phyloP scores from a whole-genome alignment of 2,113 vertebrate genomes.

The Myodes glareolus region DNA sequence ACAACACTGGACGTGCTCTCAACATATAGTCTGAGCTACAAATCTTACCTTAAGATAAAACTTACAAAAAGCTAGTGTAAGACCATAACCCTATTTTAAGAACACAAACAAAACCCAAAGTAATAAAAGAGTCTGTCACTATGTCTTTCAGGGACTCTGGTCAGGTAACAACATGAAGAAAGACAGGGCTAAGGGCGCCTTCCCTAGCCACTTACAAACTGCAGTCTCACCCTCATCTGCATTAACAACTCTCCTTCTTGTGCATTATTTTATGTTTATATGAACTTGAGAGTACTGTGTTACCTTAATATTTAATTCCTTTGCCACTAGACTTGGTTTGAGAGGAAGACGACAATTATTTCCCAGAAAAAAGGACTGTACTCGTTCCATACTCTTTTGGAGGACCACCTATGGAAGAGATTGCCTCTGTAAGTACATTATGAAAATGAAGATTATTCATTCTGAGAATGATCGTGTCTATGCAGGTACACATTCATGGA shows the following conservation, averaged over 20 bases:
- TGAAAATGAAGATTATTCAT: constrained; percentile 33
- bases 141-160: constrained; percentile 6
- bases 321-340: constrained; percentile 95
- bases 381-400: constrained; percentile 94
- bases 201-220: constrained; percentile 5
- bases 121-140: not conserved
- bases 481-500: not conserved
- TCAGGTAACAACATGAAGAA: constrained; percentile 28
- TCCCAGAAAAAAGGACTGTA: constrained; percentile 94
- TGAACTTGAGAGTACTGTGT: constrained; percentile 50
- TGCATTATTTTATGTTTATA: constrained; percentile 58
- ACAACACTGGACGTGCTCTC: constrained; percentile 38
- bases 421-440: constrained; percentile 31
- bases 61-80: constrained; percentile 36
- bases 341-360: constrained; percentile 95
- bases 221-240: constrained; percentile 3
- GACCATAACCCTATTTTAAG: not conserved
- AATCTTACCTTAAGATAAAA: constrained; percentile 45
- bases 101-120: constrained; percentile 37
- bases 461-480: not conserved
- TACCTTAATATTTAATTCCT: constrained; percentile 97
- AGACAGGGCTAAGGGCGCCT: not conserved
- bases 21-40: not conserved
- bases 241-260: constrained; percentile 25
- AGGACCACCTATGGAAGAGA: constrained; percentile 90